Evolutionary conservation across 2,113 vertebrate genomes (phyloP).

Genomic region (Condylura cristata): DNA sequence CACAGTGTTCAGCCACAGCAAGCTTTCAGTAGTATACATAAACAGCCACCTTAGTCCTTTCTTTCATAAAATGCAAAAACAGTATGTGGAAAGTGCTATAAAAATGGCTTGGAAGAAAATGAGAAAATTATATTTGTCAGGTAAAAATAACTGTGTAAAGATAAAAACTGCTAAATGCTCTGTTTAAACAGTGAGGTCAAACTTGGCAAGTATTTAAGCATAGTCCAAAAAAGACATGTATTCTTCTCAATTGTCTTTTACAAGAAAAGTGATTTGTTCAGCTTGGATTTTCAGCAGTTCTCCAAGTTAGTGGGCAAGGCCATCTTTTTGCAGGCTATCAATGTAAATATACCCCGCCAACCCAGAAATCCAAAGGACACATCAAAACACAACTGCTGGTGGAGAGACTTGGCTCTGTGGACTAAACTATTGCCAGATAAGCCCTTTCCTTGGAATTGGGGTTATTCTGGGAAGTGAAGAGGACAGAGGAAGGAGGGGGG

Average conservation of each 20-base stretch:
- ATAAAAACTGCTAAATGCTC: background rate
- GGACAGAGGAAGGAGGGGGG: background rate
- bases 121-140: slow-evolving; percentile 12
- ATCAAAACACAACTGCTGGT: background rate
- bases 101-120: background rate
- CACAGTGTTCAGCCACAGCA: background rate
- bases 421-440: background rate
- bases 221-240: background rate
- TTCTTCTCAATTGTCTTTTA: slow-evolving; percentile 19
- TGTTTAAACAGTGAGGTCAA: background rate
- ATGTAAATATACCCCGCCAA: background rate
- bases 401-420: background rate
- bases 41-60: background rate
- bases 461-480: background rate
- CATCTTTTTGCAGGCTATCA: background rate
- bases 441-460: background rate
- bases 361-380: background rate
- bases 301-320: background rate
- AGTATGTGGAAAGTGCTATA: background rate
- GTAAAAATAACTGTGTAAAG: background rate
- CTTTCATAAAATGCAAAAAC: background rate
- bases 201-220: background rate
- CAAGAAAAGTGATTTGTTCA: slow-evolving; percentile 8
- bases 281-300: background rate
- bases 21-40: background rate